Percentiles rank a stretch among this genome's conserved stretches.
Conservation (phyloP, 2,113 vertebrate genomes). For the Apistogramma diplotaenia region DNA sequence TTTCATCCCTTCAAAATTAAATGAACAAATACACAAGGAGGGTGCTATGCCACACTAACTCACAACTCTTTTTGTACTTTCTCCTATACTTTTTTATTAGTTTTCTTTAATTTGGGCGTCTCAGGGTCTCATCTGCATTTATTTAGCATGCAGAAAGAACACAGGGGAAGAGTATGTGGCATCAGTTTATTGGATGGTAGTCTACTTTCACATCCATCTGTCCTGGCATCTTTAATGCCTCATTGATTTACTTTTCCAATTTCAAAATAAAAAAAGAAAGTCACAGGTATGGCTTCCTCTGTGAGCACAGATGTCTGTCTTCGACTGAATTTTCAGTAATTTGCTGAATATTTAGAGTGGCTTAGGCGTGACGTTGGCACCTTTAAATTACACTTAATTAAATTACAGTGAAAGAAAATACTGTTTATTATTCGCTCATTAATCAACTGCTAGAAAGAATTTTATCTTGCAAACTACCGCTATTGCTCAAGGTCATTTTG, state of each 20-base stretch:
- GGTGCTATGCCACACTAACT: conserved; percentile 46
- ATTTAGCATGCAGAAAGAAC: conserved; percentile 48
- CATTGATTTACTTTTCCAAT: conserved; percentile 58
- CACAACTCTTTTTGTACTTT: conserved; percentile 56
- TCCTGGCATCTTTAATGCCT: conserved; percentile 56
- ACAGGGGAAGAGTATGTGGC: conserved; percentile 40
- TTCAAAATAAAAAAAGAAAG: conserved; percentile 54
- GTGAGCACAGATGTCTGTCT: conserved; percentile 61
- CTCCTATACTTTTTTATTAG: conserved; percentile 53
- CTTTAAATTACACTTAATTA: conserved; percentile 37
- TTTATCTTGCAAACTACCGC: background rate
- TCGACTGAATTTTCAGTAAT: conserved; percentile 54
- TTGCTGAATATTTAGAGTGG: conserved; percentile 50
- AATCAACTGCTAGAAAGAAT: background rate
- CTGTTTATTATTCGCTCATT: conserved; percentile 42
- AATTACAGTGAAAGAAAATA: conserved; percentile 20
- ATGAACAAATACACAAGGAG: conserved; percentile 70
- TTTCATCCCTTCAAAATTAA: conserved; percentile 77
- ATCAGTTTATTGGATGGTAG: conserved; percentile 45
- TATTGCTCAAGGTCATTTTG: conserved; percentile 30
- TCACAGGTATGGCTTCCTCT: conserved; percentile 58
- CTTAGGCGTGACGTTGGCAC: conserved; percentile 47
- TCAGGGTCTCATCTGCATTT: conserved; percentile 37
- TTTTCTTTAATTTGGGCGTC: conserved; percentile 55
- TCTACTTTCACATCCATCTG: conserved; percentile 59